These are phyloP conservation scores for Dusona sp. DNA, from an alignment of 2,888 invertebrate genomes.

Conservation along the genomic window DNA sequence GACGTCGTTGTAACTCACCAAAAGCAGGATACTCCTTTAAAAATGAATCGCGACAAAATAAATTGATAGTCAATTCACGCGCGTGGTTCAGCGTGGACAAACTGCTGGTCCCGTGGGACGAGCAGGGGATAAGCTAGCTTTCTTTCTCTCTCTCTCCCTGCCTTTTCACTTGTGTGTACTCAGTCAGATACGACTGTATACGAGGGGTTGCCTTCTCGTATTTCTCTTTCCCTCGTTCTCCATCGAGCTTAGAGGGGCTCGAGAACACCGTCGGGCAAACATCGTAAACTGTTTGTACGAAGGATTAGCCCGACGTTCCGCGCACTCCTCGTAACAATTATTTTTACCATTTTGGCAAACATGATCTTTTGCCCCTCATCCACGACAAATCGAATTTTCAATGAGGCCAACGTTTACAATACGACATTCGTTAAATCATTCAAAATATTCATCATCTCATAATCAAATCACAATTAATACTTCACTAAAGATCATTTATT, in stretches of 20 bases:
- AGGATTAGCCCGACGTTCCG: conserved; percentile 78
- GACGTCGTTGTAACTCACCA: conserved; percentile 15
- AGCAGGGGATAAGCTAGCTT: conserved; percentile 65
- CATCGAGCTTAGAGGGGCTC: conserved; percentile 27
- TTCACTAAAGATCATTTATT: no score
- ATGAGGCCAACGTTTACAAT: conserved; percentile 13
- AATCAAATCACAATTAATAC: no score
- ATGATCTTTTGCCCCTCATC: conserved; percentile 10
- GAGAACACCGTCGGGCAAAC: conserved; percentile 75
- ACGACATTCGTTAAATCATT: neutral
- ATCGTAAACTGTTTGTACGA: conserved; percentile 82
- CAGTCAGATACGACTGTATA: neutral
- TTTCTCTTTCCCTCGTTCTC: conserved; percentile 34
- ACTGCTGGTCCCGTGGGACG: conserved; percentile 82
- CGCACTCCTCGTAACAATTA: conserved; percentile 72
- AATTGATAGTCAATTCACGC: conserved; percentile 83
- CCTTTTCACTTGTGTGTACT: neutral
- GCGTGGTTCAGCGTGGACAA: conserved; percentile 73
- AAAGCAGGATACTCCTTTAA: conserved; percentile 67
- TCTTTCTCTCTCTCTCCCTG: conserved; percentile 11
- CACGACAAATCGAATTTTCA: conserved; percentile 46
- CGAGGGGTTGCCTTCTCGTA: conserved; percentile 36
- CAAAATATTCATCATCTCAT: neutral
- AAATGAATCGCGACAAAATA: conserved; percentile 79
- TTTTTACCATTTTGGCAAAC: conserved; percentile 55